Evolutionary conservation across 2,888 invertebrate species (phyloP).

Genomic region (Prenolepis imparis): DNA sequence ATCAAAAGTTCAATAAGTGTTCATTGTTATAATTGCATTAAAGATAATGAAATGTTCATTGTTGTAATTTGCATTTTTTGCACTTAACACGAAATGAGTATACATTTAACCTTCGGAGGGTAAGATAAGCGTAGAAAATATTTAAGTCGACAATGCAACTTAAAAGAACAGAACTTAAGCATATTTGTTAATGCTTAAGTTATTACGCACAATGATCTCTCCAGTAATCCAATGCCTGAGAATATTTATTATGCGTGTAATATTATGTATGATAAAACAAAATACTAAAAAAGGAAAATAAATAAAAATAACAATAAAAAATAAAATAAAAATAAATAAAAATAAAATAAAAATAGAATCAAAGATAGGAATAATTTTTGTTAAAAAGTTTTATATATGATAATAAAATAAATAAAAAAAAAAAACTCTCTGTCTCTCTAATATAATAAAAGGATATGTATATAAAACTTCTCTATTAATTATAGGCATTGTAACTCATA

Average conservation of each 20-base stretch:
- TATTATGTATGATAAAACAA: too few relatives aligned
- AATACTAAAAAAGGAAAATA: neutral
- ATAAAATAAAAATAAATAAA: neutral
- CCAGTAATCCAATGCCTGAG: neutral
- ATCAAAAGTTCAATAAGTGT: neutral
- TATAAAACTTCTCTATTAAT: conserved; percentile 3
- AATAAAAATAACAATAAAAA: neutral
- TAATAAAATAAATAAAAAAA: neutral
- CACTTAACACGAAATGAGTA: neutral
- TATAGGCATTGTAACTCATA: conserved; percentile 49
- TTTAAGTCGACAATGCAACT: neutral
- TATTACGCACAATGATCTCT: neutral
- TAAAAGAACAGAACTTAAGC: neutral
- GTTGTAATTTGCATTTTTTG: neutral
- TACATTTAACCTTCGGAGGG: neutral
- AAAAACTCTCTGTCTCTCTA: neutral
- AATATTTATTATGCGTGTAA: neutral
- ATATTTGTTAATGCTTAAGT: neutral
- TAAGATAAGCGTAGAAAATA: neutral
- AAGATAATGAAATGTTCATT: neutral
- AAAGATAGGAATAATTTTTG: neutral
- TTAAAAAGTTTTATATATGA: neutral
- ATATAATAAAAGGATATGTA: neutral
- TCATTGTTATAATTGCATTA: neutral
- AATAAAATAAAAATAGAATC: neutral